Conservation (phyloP, 2,888 invertebrate species). For the Neria commutata region DNA sequence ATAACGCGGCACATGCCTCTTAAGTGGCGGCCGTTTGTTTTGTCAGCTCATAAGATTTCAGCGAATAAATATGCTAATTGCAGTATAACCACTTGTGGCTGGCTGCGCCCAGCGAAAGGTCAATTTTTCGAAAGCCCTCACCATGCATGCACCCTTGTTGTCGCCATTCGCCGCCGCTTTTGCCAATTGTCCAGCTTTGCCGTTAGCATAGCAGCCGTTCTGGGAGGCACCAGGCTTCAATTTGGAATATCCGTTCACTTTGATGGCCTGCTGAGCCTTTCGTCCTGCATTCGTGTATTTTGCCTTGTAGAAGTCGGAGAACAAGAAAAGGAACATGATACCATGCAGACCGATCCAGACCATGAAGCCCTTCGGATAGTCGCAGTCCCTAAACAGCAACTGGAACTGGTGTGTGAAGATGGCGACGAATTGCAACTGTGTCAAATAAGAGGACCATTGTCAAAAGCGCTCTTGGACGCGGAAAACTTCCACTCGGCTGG, state of each 20-base stretch:
- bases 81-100: too few relatives aligned
- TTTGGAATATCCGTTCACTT: constrained; percentile 39
- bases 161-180: constrained; percentile 40
- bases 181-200: constrained; percentile 31
- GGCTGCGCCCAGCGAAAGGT: too few relatives aligned
- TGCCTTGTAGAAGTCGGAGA: constrained; percentile 92
- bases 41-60: too few relatives aligned
- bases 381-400: constrained; percentile 86
- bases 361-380: constrained; percentile 89
- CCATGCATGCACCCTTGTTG: constrained; percentile 73
- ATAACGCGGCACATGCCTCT: too few relatives aligned
- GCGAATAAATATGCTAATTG: too few relatives aligned
- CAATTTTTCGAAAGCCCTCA: constrained; percentile 64
- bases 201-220: constrained; percentile 38
- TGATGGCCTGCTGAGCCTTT: constrained; percentile 38
- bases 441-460: neutral
- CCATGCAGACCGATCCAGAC: constrained; percentile 96
- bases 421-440: constrained; percentile 87
- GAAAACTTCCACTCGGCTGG: too few relatives aligned
- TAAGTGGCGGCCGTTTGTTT: too few relatives aligned
- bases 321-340: constrained; percentile 90
- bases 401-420: constrained; percentile 93
- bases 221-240: neutral
- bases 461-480: neutral
- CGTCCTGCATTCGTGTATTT: constrained; percentile 68